Evolutionary conservation across 2,888 invertebrate species (phyloP), one percentile per base, ranked within the genome.

Genomic region (Cybosia mesomella): DNA sequence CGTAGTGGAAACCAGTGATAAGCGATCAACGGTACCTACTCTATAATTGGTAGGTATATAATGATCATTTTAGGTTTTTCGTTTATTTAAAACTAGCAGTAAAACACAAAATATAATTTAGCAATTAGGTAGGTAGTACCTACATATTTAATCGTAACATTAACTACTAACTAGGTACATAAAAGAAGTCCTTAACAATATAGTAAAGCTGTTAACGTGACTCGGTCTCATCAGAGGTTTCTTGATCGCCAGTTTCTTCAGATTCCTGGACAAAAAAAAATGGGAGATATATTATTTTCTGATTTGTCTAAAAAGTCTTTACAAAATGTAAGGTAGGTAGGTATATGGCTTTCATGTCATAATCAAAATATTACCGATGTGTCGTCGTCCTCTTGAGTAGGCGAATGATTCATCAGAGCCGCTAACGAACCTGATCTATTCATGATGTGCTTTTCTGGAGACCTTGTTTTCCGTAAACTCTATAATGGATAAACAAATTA

Each of bases 141-240:
- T 55, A 55, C 9, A 24, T 65, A 59, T 59, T 43, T 43, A 43
- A 15, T 43, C 18, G 43, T 43, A 43, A 43, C 43, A n/a, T 39
- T 15, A 39, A 39, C 15, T 34, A 34, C 11, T 11, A 36, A 36
- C 36, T 36, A 28, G 28, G 28, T 28, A 18, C 18, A 3, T 5
- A 3, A 39, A 13, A 15, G 15, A 39, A 4, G 5, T 43, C 4
- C 43, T 43, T 43, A 49, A n/a, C 49, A n/a, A 49, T n/a, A 39
- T 15, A 39, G 11, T 39, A 18, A n/a, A 28, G 24, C 24, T 15
- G 15, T 58, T 58, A 93, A 75, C 91, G 92, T 7, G 94, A 94
- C 80, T 94, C 94, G 1, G 91, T 89, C 67, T 92, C 93, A 73
- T 92, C 93, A 9, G 94, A 90, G 21, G 91, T 85, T 15, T 89